Conservation (phyloP, 2,113 vertebrate species). For the Scolopax mira region DNA sequence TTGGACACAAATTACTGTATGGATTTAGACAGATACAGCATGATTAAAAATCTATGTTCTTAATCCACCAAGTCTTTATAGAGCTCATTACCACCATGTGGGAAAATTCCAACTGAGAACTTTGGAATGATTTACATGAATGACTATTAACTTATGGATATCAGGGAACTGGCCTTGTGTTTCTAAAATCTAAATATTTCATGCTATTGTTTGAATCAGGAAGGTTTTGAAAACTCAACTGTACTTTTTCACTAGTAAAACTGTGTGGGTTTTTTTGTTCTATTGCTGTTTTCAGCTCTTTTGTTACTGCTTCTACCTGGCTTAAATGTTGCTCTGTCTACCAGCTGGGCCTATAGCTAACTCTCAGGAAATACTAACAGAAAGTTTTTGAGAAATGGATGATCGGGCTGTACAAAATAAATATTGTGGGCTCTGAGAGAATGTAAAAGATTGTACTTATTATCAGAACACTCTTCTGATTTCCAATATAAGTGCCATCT, state of each 20-base stretch:
- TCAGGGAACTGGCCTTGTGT: background rate
- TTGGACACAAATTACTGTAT: background rate
- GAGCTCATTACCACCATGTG: background rate
- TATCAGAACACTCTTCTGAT: background rate
- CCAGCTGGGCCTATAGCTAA: background rate
- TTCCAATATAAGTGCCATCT: background rate
- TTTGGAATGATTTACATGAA: background rate
- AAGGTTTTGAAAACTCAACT: background rate
- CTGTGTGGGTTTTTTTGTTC: background rate
- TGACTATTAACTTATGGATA: background rate
- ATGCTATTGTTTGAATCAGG: background rate
- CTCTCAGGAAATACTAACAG: background rate
- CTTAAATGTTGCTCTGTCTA: background rate
- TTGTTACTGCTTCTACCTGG: background rate
- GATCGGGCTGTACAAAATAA: background rate
- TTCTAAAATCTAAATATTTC: background rate
- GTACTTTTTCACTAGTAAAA: background rate
- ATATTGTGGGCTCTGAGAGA: background rate
- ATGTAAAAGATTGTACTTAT: background rate
- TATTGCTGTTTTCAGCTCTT: background rate
- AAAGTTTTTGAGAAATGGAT: background rate
- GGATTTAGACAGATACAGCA: background rate
- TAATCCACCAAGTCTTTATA: background rate
- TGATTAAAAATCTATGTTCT: background rate
- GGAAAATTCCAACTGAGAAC: background rate